A percentile compares a stretch with the other conserved stretches of the same genome.
Evolutionary conservation across 2,888 invertebrate genomes (phyloP).

Genomic region (Onchidella celtica): DNA sequence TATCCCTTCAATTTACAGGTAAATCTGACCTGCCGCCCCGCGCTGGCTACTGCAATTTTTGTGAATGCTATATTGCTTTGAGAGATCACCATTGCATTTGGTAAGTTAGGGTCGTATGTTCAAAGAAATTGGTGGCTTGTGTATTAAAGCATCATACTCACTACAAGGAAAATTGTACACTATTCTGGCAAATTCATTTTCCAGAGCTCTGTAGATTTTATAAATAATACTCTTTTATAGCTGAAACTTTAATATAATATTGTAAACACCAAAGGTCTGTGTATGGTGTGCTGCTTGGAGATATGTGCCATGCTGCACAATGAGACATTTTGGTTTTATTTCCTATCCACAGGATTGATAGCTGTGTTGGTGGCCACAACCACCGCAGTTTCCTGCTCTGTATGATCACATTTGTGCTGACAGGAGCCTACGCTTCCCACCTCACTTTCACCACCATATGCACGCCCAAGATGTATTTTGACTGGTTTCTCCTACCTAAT

Average conservation of each 20-base stretch:
- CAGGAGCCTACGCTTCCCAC: constrained; percentile 86
- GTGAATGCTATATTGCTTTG: constrained; percentile 89
- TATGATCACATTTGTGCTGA: constrained; percentile 74
- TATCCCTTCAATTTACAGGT: not conserved
- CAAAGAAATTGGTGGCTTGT: too few relatives aligned
- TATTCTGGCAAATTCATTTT: too few relatives aligned
- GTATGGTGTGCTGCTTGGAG: too few relatives aligned
- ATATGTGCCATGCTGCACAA: too few relatives aligned
- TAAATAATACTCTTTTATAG: too few relatives aligned
- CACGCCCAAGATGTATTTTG: constrained; percentile 87
- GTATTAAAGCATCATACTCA: too few relatives aligned
- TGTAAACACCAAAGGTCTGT: too few relatives aligned
- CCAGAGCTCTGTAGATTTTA: too few relatives aligned
- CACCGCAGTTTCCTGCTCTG: constrained; percentile 77
- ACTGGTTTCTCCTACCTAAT: constrained; percentile 88
- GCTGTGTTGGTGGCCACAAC: constrained; percentile 79
- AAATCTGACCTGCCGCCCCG: constrained; percentile 83
- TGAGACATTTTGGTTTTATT: too few relatives aligned
- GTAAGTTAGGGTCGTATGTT: constrained; percentile 59
- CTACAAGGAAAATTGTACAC: too few relatives aligned
- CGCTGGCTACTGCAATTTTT: constrained; percentile 91
- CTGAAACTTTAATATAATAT: too few relatives aligned
- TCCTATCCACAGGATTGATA: constrained; percentile 80
- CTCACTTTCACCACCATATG: constrained; percentile 92
- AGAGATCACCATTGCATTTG: constrained; percentile 83